phyloP scores from a whole-genome alignment of 2,888 invertebrate species.

The Cantharis rufa region DNA sequence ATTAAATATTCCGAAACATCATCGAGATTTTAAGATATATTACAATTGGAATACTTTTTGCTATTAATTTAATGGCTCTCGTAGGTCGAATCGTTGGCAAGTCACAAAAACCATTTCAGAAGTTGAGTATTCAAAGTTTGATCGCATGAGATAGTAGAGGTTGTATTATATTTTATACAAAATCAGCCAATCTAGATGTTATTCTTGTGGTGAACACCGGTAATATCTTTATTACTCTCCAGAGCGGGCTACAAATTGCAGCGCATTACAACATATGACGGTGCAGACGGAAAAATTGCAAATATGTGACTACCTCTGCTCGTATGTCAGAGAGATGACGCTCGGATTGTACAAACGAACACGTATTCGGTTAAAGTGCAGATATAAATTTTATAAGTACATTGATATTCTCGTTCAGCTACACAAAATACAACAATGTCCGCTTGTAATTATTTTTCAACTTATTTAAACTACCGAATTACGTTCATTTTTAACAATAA shows the following conservation, averaged over 20 bases:
- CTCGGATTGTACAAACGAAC: constrained; percentile 43
- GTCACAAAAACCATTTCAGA: not conserved
- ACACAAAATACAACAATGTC: not conserved
- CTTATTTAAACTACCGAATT: not conserved
- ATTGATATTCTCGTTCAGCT: constrained; percentile 36
- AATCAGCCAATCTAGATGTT: constrained; percentile 39
- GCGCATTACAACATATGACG: constrained; percentile 49
- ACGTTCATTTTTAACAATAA: not conserved
- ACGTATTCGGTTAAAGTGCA: constrained; percentile 43
- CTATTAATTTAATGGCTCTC: not conserved
- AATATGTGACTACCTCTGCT: constrained; percentile 46
- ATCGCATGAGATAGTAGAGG: constrained; percentile 18
- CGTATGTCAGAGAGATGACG: constrained; percentile 45
- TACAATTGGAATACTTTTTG: not conserved
- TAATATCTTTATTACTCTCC: constrained; percentile 51
- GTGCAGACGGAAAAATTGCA: constrained; percentile 50
- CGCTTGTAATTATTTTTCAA: not conserved
- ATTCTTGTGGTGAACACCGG: constrained; percentile 43
- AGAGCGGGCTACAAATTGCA: constrained; percentile 49
- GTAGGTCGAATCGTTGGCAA: not conserved
- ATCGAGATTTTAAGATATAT: too few relatives aligned
- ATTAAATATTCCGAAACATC: not conserved
- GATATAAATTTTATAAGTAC: constrained; percentile 44
- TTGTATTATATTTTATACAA: constrained; percentile 24
- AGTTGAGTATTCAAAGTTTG: constrained; percentile 13